A percentile compares a stretch with the other conserved stretches of the same genome.
Evolutionary conservation across 2,797 vertebrate genomes (phyloP).

Genomic region (Melanitta fusca): DNA sequence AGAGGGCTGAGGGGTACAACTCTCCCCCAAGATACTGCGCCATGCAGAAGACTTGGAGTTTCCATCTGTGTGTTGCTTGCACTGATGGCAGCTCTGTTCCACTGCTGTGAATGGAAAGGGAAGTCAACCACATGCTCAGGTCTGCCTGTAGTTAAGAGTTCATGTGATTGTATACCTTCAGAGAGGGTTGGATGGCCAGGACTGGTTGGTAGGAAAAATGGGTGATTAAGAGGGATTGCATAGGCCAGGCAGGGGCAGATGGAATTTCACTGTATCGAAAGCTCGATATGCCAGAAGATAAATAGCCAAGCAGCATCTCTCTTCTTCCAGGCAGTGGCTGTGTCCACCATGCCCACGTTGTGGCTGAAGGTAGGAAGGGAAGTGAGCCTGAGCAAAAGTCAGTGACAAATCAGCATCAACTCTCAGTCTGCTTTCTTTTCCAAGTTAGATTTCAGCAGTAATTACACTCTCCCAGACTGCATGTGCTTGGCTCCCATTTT

Average conservation of each 20-base stretch:
- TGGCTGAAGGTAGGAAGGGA: neutral
- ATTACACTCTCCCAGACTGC: slow-evolving; percentile 33
- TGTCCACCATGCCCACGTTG: accelerated
- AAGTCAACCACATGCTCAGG: neutral
- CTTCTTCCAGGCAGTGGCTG: neutral
- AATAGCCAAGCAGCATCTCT: neutral
- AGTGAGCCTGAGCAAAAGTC: neutral
- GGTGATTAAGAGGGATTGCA: neutral
- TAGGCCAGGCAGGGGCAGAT: neutral
- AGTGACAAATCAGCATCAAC: neutral
- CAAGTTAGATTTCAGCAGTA: slow-evolving; percentile 54
- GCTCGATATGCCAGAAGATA: neutral
- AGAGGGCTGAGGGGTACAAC: neutral
- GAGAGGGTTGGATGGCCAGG: neutral
- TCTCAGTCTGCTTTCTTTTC: slow-evolving; percentile 20
- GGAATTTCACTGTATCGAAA: neutral
- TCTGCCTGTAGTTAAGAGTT: neutral
- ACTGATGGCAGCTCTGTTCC: neutral
- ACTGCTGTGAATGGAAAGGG: neutral
- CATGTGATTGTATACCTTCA: neutral
- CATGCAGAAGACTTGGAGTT: neutral
- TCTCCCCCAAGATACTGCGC: neutral
- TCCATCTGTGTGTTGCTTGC: neutral
- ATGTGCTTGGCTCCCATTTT: slow-evolving; percentile 46
- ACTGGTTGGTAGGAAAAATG: neutral